These are phyloP conservation scores for Bimastos eiseni DNA, from an alignment of 2,888 invertebrate species.

Conservation along the genomic window DNA sequence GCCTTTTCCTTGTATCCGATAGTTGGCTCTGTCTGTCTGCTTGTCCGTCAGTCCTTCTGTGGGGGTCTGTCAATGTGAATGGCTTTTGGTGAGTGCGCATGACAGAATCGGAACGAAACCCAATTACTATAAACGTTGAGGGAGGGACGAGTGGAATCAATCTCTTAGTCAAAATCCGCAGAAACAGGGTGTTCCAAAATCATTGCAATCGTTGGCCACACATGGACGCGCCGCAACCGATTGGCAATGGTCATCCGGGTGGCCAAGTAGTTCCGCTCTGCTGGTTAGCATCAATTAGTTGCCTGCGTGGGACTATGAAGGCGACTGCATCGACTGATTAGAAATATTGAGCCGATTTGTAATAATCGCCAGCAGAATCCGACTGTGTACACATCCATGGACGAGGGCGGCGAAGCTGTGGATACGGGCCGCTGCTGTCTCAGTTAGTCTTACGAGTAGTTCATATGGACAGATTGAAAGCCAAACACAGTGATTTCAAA, in stretches of 20 bases:
- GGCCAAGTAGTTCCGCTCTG: neutral
- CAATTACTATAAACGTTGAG: neutral
- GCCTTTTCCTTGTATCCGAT: no score
- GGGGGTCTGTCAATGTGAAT: neutral
- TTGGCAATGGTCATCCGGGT: neutral
- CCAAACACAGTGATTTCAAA: neutral
- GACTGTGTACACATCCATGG: neutral
- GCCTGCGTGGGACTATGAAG: neutral
- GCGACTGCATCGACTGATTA: neutral
- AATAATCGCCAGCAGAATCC: neutral
- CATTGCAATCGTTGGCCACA: neutral
- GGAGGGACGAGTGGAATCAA: neutral
- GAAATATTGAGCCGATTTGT: neutral
- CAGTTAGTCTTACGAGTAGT: neutral
- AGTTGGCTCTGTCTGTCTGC: neutral
- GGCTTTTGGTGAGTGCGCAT: neutral
- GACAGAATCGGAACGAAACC: slow-evolving; percentile 5
- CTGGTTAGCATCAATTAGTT: neutral
- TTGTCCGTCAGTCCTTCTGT: neutral
- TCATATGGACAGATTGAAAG: neutral
- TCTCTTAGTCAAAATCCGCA: neutral
- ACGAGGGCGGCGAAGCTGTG: no score
- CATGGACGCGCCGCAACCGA: neutral
- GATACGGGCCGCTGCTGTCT: neutral
- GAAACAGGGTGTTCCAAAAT: neutral